Evolutionary conservation across 2,113 vertebrate genomes (phyloP), one percentile per base, ranked within the genome.

Genomic region (Pygoscelis adeliae): DNA sequence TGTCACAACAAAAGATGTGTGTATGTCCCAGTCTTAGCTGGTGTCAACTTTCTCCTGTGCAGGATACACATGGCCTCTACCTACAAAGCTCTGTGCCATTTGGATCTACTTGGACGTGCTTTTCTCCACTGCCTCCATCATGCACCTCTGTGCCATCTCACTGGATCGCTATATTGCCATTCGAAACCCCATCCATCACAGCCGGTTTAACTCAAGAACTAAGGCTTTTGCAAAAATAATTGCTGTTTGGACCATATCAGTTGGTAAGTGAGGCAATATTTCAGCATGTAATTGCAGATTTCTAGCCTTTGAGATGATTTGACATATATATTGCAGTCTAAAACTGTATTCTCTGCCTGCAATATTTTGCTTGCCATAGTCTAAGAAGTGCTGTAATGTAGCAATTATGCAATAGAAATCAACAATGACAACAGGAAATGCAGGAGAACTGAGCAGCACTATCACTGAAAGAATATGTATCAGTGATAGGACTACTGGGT

Each of bases 91-190:
- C 25, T 99, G 99, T 52, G 99, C 99, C 3, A 86, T 99, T 82
- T 99, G 99, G 99, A 99, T 99, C 97, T 99, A 99, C 98, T 96
- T 99, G 98, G 99, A 99, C 0, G 99, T 99, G 58, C 98, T 99
- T 73, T 99, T 99, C 98, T 99, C 99, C 89, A 99, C 99, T 0
- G 99, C 99, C 3, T 99, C 99, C 97, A 99, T 99, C 95, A 99
- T 99, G 99, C 99, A 99, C 91, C 99, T 99, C 59, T 99, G 99
- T 6, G 99, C 99, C 92, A 99, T 99, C 97, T 99, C 99, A 1
- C 97, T 99, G 98, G 99, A 99, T 96, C 99, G 99, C 70, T 99
- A 99, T 53, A 99, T 99, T 3, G 99, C 99, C 96, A 99, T 99
- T 94, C 98, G 99, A 13, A 99, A 99, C 90, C 99, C 99, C 56